Evolutionary conservation across 1,140 invertebrate species (phyloP).

Genomic region (Heliconius melpomene): DNA sequence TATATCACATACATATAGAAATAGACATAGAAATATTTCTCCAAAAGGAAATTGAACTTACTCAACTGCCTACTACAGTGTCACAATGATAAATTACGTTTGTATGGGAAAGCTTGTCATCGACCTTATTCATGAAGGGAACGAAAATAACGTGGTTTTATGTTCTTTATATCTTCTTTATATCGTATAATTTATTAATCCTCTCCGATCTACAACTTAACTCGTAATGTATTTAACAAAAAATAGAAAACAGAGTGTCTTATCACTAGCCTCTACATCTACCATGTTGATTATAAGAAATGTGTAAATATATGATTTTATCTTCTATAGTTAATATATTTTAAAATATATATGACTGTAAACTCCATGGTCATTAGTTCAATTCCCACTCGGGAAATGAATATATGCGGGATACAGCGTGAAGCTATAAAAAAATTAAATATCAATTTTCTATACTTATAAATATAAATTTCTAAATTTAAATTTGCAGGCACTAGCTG

Average conservation of each 20-base stretch:
- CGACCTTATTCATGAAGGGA: not conserved
- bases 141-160: not conserved
- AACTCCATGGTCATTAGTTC: no score
- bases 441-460: not conserved
- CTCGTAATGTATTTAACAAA: no score
- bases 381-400: not conserved
- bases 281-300: no score
- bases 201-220: no score
- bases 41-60: not conserved
- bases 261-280: no score
- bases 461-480: not conserved
- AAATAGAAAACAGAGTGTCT: no score
- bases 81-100: slow-evolving; percentile 4
- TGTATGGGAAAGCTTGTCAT: not conserved
- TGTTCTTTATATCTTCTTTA: not conserved
- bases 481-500: slow-evolving; percentile 76
- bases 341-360: no score
- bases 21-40: not conserved
- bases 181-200: not conserved
- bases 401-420: not conserved
- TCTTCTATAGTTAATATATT: no score
- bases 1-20: not conserved
- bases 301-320: no score
- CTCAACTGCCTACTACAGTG: not conserved
- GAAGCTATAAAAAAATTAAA: not conserved